Evolutionary conservation across 2,113 vertebrate genomes (phyloP).

Genomic region (Poeciliopsis turrubarensis): DNA sequence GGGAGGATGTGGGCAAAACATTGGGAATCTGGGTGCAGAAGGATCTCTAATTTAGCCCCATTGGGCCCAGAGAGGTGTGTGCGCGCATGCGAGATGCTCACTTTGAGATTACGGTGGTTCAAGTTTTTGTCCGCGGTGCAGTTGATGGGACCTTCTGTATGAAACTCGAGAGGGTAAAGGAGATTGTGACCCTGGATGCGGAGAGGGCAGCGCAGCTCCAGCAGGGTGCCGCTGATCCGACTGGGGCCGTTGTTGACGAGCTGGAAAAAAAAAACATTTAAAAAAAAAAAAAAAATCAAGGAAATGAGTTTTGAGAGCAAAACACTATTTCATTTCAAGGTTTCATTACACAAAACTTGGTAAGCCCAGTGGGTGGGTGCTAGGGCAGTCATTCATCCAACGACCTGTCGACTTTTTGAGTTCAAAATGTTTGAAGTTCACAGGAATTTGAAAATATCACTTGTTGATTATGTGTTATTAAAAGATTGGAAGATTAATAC

Average conservation of each 20-base stretch:
- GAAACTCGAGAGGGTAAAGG: constrained; percentile 84
- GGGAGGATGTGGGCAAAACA: constrained; percentile 55
- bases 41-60: constrained; percentile 21
- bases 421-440: too few species aligned
- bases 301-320: not conserved
- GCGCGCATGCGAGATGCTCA: constrained; percentile 55
- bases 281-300: not conserved
- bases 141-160: constrained; percentile 81
- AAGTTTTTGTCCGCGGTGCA: constrained; percentile 80
- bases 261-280: constrained; percentile 55
- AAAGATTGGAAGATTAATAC: too few species aligned
- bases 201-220: constrained; percentile 86
- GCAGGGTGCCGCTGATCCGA: constrained; percentile 82
- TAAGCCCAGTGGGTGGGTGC: too few species aligned
- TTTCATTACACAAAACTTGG: too few species aligned
- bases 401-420: too few species aligned
- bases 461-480: too few species aligned
- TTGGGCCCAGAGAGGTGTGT: constrained; percentile 30
- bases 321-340: not conserved
- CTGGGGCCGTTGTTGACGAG: constrained; percentile 89
- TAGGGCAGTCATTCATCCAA: too few species aligned
- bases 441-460: too few species aligned
- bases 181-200: constrained; percentile 73
- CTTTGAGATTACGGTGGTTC: constrained; percentile 82
- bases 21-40: constrained; percentile 30